A percentile compares a stretch with the other conserved stretches of the same genome.
These are phyloP conservation scores for Teleopsis dalmanni DNA, from an alignment of 1,140 invertebrate species.

Conservation along the genomic window DNA sequence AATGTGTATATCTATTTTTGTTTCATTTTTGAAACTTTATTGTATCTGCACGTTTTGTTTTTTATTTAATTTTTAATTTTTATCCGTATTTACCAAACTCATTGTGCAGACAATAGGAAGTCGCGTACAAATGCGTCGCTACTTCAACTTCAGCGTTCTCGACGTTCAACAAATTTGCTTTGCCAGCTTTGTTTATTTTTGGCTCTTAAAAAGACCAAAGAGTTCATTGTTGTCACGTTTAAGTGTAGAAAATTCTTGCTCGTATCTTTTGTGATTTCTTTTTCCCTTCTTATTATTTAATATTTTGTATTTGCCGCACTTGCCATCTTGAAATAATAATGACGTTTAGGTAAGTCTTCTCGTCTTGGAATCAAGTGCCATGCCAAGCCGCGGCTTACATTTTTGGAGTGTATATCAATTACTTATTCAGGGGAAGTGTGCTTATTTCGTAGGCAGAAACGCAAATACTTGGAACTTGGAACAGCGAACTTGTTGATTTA, in stretches of 20 bases:
- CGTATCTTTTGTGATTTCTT: conserved; percentile 6
- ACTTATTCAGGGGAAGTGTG: no score
- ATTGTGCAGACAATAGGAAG: conserved; percentile 10
- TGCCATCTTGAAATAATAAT: conserved; percentile 1
- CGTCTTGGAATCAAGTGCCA: no score
- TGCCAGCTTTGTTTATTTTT: not conserved
- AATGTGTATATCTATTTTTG: no score
- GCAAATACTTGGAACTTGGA: no score
- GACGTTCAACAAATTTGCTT: not conserved
- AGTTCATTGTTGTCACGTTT: conserved; percentile 12
- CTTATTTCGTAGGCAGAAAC: no score
- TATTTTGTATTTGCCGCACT: not conserved
- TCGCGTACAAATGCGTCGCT: conserved; percentile 8
- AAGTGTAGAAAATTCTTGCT: not conserved
- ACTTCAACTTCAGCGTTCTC: not conserved
- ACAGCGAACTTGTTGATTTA: no score
- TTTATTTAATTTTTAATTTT: conserved; percentile 1
- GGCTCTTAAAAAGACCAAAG: conserved; percentile 2
- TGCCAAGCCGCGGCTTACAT: no score
- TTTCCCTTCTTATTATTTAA: not conserved
- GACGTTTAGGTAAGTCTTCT: no score
- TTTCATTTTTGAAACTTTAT: no score
- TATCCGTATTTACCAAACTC: no score
- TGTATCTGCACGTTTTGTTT: not conserved
- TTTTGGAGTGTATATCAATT: no score